Conservation (phyloP, 1,140 invertebrate genomes). For the Camponotus pennsylvanicus region DNA sequence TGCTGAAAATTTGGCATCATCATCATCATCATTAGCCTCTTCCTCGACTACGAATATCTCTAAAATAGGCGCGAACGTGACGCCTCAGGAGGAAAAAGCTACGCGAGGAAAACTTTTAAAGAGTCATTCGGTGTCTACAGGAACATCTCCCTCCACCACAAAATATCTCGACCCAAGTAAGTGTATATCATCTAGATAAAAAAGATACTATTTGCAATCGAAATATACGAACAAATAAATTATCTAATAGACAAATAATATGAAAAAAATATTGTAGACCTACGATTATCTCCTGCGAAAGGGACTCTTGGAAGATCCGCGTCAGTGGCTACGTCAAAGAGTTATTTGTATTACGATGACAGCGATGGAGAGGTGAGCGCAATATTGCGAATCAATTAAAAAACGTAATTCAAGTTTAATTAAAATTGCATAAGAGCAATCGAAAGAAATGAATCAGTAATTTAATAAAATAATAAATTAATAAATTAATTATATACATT, state of each 20-base stretch:
- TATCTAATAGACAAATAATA: not conserved
- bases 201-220: not conserved
- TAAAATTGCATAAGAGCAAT: not conserved
- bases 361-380: conserved; percentile 83
- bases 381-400: not conserved
- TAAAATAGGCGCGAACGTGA: conserved; percentile 8
- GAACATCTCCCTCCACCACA: conserved; percentile 95
- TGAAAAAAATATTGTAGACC: conserved; percentile 76
- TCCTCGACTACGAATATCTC: not conserved
- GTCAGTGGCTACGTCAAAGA: conserved; percentile 78
- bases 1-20: not conserved
- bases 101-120: conserved; percentile 57
- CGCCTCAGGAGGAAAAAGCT: not conserved
- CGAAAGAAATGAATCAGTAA: not conserved
- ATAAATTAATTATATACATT: too few species aligned
- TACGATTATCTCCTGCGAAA: conserved; percentile 77
- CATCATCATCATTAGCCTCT: conserved; percentile 7
- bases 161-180: conserved; percentile 94
- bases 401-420: not conserved
- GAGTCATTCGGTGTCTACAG: conserved; percentile 82
- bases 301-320: conserved; percentile 72
- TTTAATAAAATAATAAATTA: not conserved
- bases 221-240: not conserved
- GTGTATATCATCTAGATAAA: conserved; percentile 27
- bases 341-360: conserved; percentile 79